Evolutionary conservation across 2,888 invertebrate species (phyloP), one percentile per base, ranked within the genome.

Genomic region (Cephus sareptanus): DNA sequence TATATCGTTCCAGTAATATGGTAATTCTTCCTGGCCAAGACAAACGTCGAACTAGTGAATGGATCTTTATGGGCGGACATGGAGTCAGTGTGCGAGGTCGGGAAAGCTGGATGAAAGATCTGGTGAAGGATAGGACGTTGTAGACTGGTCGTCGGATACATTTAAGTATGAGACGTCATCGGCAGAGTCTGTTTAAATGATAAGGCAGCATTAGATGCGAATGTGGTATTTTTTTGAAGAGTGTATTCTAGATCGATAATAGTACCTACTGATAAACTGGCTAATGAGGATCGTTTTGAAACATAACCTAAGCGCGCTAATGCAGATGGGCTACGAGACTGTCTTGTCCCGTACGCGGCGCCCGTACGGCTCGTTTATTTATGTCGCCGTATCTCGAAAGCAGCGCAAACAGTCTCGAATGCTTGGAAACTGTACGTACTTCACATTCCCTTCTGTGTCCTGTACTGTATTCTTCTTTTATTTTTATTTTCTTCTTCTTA

Each of bases 1-100:
- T 82, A 86, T 56, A 56, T 71, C 71, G 23, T 31, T 4, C 30
- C 71, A 3, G 71, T 71, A 71, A 30, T 71, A 15, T 15, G 23
- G 56, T 56, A 56, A 56, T 56, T 56, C 23, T 56, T 56, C 9
- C 23, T 23, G 1, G 56, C 23, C 6, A 56, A 56, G 56, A 56
- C 56, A 56, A 23, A 56, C 56, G 56, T 56, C 9, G 23, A 23
- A 23, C 23, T 1, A 56, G 56, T 23, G 56, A 56, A 56, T 56
- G 23, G 9, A 56, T 56, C 23, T 56, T 56, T 9, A 23, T 56
- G 23, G 23, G 6, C 9, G 56, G 56, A 56, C 56, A 23, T 56
- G 56, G 23, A 23, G 23, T 23, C 23, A 56, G 23, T 23, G 23
- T 56, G 9, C 56, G 56, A 56, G 56, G 56, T 56, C 56, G 15